These are phyloP conservation scores for Drosophila hamatofila DNA, from an alignment of 2,888 invertebrate genomes.

Conservation along the genomic window DNA sequence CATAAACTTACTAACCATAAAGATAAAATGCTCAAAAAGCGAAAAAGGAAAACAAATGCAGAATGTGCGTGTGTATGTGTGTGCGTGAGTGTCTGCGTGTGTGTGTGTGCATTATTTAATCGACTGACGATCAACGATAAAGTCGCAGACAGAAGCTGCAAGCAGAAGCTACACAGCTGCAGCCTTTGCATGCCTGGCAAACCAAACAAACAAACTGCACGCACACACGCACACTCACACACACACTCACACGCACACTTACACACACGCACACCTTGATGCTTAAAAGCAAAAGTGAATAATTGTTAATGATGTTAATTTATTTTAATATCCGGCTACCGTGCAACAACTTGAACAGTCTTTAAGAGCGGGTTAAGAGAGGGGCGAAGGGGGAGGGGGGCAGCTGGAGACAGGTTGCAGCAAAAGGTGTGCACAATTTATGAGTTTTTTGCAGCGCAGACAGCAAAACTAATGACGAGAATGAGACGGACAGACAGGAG, in stretches of 20 bases:
- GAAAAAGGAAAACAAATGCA: constrained; percentile 12
- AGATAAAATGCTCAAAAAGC: constrained; percentile 68
- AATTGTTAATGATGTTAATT: constrained; percentile 73
- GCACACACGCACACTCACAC: constrained; percentile 52
- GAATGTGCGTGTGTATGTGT: constrained; percentile 8
- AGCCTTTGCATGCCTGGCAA: constrained; percentile 28
- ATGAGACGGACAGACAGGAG: background rate
- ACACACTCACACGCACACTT: background rate
- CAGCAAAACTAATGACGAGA: constrained; percentile 44
- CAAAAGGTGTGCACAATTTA: constrained; percentile 42
- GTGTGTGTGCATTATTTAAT: constrained; percentile 60
- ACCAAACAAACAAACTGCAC: constrained; percentile 47
- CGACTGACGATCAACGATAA: constrained; percentile 65
- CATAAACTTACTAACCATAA: constrained; percentile 80
- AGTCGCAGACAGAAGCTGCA: constrained; percentile 53
- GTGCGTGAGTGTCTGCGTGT: constrained; percentile 18
- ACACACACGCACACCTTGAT: constrained; percentile 11
- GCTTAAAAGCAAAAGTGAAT: constrained; percentile 79
- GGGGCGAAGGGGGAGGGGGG: background rate
- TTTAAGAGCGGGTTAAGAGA: background rate
- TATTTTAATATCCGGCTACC: constrained; percentile 68
- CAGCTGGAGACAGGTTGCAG: constrained; percentile 9
- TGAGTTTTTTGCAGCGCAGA: constrained; percentile 43
- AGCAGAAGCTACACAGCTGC: constrained; percentile 15
- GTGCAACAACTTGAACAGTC: constrained; percentile 43